These are phyloP conservation scores for Episyrphus balteatus DNA, from an alignment of 1,140 invertebrate genomes.

Conservation along the genomic window DNA sequence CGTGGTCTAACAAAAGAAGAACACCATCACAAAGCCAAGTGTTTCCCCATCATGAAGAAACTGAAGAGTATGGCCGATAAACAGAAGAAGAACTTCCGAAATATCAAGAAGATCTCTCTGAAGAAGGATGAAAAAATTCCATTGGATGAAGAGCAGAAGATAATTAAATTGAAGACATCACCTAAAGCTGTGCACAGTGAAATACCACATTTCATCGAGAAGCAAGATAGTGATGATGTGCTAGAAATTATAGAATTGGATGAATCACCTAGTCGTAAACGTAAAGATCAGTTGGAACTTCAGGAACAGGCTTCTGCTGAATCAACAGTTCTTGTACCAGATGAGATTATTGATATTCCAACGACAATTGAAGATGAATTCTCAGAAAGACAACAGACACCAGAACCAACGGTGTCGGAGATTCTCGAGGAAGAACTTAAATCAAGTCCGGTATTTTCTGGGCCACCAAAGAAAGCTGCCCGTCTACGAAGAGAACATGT, in stretches of 20 bases:
- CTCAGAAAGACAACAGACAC: constrained; percentile 28
- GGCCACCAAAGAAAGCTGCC: constrained; percentile 30
- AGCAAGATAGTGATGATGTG: constrained; percentile 35
- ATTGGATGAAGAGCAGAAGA: constrained; percentile 29
- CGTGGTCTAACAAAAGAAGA: constrained; percentile 7
- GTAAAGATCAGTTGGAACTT: constrained; percentile 16
- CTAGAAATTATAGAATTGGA: constrained; percentile 34
- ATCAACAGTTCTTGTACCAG: constrained; percentile 19
- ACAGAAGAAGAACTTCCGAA: constrained; percentile 42
- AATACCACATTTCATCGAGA: constrained; percentile 33
- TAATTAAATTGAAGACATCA: constrained; percentile 29
- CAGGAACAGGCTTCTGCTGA: constrained; percentile 13
- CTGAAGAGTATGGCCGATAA: constrained; percentile 48
- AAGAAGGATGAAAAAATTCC: constrained; percentile 33
- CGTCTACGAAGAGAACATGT: constrained; percentile 44
- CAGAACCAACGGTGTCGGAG: neutral
- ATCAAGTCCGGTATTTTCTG: neutral
- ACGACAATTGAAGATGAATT: constrained; percentile 17
- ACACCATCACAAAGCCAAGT: constrained; percentile 29
- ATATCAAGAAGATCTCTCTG: constrained; percentile 41
- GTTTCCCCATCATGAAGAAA: constrained; percentile 48
- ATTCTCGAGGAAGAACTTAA: constrained; percentile 1
- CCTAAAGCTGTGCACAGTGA: constrained; percentile 31
- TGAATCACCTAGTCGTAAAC: constrained; percentile 31
- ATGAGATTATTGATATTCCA: constrained; percentile 33